phyloP scores from a whole-genome alignment of 2,113 vertebrate species.

The Argyrosomus japonicus region DNA sequence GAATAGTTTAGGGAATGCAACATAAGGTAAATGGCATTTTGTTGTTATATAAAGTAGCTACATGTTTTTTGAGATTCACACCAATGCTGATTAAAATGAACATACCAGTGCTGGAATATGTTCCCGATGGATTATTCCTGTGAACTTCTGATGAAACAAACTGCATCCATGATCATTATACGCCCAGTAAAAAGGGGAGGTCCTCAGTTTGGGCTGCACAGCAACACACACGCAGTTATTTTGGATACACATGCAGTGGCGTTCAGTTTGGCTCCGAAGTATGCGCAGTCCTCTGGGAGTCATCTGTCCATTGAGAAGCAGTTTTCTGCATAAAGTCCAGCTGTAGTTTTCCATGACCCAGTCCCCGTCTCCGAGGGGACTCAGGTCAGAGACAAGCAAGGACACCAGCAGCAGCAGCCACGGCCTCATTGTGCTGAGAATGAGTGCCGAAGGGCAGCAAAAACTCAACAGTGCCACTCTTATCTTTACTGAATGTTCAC shows the following conservation, averaged over 20 bases:
- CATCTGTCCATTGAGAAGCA: conserved; percentile 25
- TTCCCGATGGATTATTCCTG: conserved; percentile 24
- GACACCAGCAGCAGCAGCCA: conserved; percentile 59
- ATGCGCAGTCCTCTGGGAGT: neutral
- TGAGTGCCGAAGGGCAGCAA: conserved; percentile 1
- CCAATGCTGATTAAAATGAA: conserved; percentile 4
- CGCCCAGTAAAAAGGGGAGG: conserved; percentile 9
- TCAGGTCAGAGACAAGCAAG: conserved; percentile 53
- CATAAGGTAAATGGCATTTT: neutral
- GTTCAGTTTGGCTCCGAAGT: neutral
- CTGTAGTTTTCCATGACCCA: conserved; percentile 32
- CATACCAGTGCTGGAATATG: conserved; percentile 57
- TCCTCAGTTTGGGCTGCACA: conserved; percentile 29
- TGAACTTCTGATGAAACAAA: conserved; percentile 21
- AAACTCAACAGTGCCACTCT: neutral
- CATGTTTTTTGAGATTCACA: neutral
- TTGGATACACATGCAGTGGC: conserved; percentile 12
- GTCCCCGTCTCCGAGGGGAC: conserved; percentile 21
- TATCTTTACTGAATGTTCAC: conserved; percentile 58
- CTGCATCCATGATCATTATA: neutral
- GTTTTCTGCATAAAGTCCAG: conserved; percentile 33
- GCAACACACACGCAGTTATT: conserved; percentile 1
- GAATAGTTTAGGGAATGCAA: neutral
- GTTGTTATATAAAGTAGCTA: too few relatives aligned
- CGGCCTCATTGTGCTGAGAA: conserved; percentile 56